Percentiles rank a stretch among this genome's conserved stretches.
phyloP scores from a whole-genome alignment of 2,888 invertebrate genomes.

The Zygothrica quintamaculata region DNA sequence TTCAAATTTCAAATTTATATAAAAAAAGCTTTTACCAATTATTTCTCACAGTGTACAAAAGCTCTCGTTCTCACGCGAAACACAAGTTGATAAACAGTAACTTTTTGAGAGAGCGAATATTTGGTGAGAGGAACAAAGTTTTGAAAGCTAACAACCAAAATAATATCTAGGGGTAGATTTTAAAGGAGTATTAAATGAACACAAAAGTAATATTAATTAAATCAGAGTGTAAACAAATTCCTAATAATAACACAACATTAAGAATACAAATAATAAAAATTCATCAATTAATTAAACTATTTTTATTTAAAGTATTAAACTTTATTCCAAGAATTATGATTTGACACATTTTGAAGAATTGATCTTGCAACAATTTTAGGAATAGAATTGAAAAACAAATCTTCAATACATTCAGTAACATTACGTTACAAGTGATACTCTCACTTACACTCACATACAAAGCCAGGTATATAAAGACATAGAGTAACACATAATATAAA shows the following conservation, averaged over 20 bases:
- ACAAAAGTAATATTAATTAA: constrained; percentile 42
- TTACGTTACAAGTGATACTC: background rate
- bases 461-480: background rate
- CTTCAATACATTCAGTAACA: no score
- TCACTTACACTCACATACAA: background rate
- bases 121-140: constrained; percentile 39
- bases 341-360: no score
- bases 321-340: no score
- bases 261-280: constrained; percentile 32
- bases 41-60: constrained; percentile 56
- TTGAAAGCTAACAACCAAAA: constrained; percentile 50
- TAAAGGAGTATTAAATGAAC: constrained; percentile 29
- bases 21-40: background rate
- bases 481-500: background rate
- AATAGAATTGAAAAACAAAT: no score
- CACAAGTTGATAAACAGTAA: constrained; percentile 35
- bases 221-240: constrained; percentile 37
- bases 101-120: constrained; percentile 17
- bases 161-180: constrained; percentile 53
- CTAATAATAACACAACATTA: constrained; percentile 63
- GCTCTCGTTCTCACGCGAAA: constrained; percentile 39
- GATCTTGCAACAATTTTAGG: no score
- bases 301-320: no score
- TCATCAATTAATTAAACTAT: no score
- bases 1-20: background rate